Percentiles rank a stretch among this genome's conserved stretches.
These are phyloP conservation scores for Etheostoma perlongum DNA, from an alignment of 2,797 vertebrate genomes.

Conservation along the genomic window DNA sequence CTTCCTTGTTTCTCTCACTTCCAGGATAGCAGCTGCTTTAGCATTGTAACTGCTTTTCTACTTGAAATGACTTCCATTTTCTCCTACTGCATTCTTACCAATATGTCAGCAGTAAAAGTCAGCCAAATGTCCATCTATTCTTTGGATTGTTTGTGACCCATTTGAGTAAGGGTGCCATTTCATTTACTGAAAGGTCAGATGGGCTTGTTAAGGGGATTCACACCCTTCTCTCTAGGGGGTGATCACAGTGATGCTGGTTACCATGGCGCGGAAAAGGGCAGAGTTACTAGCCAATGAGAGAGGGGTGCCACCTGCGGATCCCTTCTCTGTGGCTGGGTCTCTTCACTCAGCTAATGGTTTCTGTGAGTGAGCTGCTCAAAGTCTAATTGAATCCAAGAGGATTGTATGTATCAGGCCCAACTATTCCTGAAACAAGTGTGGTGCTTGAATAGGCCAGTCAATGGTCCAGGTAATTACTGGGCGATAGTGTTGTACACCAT, in stretches of 20 bases:
- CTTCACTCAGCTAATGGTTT: constrained; percentile 52
- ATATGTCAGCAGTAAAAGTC: background rate
- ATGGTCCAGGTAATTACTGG: constrained; percentile 55
- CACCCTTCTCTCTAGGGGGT: constrained; percentile 16
- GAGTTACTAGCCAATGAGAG: constrained; percentile 38
- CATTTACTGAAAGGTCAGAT: constrained; percentile 37
- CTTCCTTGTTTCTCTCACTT: background rate
- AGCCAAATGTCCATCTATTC: background rate
- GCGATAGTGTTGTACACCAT: constrained; percentile 37
- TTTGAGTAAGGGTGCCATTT: constrained; percentile 16
- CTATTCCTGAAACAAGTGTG: constrained; percentile 45
- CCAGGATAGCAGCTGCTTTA: background rate
- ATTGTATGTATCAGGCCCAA: constrained; percentile 23
- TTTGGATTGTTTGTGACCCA: background rate
- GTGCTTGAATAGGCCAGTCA: constrained; percentile 29
- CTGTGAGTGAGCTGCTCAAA: constrained; percentile 42
- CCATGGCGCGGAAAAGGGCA: constrained; percentile 47
- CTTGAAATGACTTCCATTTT: background rate
- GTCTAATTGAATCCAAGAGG: constrained; percentile 59
- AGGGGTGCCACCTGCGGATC: constrained; percentile 44
- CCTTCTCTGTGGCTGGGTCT: constrained; percentile 35
- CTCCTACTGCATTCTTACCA: background rate
- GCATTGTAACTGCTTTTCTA: background rate
- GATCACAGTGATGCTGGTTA: constrained; percentile 33
- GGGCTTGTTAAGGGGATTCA: constrained; percentile 32